phyloP scores from a whole-genome alignment of 2,113 vertebrate genomes.

The Microtus montanus region DNA sequence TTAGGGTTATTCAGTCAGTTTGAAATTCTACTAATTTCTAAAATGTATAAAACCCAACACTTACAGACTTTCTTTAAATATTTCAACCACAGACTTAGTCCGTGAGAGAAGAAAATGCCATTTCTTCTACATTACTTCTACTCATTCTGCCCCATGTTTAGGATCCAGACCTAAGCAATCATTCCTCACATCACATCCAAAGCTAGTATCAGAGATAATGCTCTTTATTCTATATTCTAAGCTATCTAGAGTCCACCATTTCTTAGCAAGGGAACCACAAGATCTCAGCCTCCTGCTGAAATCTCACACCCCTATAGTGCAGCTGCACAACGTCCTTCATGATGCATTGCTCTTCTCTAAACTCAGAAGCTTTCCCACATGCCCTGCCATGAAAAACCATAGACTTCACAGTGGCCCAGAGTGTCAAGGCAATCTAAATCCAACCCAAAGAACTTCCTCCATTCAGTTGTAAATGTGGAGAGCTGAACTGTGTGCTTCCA shows the following conservation, averaged over 20 bases:
- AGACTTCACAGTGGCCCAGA: neutral
- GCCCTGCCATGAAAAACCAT: neutral
- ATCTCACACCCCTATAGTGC: neutral
- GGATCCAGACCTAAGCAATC: neutral
- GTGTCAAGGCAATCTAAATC: neutral
- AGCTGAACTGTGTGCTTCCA: neutral
- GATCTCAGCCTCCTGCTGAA: neutral
- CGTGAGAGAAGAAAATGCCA: neutral
- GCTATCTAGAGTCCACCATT: accelerated
- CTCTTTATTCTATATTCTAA: neutral
- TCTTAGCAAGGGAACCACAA: neutral
- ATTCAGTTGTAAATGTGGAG: neutral
- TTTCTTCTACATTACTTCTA: neutral
- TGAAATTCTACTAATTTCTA: neutral
- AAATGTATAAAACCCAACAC: neutral
- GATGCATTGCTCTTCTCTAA: neutral
- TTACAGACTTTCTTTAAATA: neutral
- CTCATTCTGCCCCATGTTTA: neutral
- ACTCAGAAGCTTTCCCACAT: neutral
- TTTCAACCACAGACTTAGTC: neutral
- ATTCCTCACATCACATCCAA: neutral
- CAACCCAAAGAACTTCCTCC: accelerated
- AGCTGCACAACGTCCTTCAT: neutral
- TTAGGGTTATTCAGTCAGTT: neutral
- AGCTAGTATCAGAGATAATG: neutral